Evolutionary conservation across 2,113 vertebrate species (phyloP).

Genomic region (Notarius quadriscutis): DNA sequence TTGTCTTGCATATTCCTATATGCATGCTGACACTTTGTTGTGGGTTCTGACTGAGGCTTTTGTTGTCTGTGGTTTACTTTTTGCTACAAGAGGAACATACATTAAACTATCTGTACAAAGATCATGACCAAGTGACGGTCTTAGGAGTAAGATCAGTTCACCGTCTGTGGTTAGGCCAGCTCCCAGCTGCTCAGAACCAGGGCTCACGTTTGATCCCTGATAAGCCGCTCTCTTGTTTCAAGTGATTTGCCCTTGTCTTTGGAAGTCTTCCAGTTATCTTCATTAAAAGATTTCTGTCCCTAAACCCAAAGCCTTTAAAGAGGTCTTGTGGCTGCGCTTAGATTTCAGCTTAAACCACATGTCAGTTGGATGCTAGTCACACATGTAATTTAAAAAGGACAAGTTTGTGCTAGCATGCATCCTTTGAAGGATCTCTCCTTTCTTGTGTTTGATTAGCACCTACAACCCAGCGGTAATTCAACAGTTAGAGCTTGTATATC

Average conservation of each 20-base stretch:
- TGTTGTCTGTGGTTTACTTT: slow-evolving; percentile 14
- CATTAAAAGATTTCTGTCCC: slow-evolving; percentile 68
- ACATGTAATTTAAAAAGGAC: slow-evolving; percentile 80
- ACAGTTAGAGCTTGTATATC: slow-evolving; percentile 11
- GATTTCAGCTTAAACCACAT: slow-evolving; percentile 77
- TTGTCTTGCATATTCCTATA: neutral
- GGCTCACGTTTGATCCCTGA: slow-evolving; percentile 71
- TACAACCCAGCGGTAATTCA: slow-evolving; percentile 40
- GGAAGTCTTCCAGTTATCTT: slow-evolving; percentile 71
- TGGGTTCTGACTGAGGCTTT: neutral
- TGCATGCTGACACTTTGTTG: slow-evolving; percentile 17
- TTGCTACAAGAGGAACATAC: slow-evolving; percentile 23
- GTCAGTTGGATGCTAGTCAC: slow-evolving; percentile 73
- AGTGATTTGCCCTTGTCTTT: slow-evolving; percentile 67
- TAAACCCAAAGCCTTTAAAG: slow-evolving; percentile 39
- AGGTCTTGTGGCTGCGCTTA: slow-evolving; percentile 65
- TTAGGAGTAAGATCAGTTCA: slow-evolving; percentile 67
- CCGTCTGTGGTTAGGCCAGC: slow-evolving; percentile 61
- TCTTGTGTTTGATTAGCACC: slow-evolving; percentile 59
- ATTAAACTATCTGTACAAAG: slow-evolving; percentile 36
- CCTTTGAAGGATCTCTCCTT: slow-evolving; percentile 64
- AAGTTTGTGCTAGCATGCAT: slow-evolving; percentile 78
- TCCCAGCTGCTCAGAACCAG: slow-evolving; percentile 71
- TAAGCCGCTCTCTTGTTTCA: slow-evolving; percentile 65
- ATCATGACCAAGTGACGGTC: slow-evolving; percentile 52